These are phyloP conservation scores for Diabrotica undecimpunctata DNA, from an alignment of 1,140 invertebrate genomes.

Conservation along the genomic window DNA sequence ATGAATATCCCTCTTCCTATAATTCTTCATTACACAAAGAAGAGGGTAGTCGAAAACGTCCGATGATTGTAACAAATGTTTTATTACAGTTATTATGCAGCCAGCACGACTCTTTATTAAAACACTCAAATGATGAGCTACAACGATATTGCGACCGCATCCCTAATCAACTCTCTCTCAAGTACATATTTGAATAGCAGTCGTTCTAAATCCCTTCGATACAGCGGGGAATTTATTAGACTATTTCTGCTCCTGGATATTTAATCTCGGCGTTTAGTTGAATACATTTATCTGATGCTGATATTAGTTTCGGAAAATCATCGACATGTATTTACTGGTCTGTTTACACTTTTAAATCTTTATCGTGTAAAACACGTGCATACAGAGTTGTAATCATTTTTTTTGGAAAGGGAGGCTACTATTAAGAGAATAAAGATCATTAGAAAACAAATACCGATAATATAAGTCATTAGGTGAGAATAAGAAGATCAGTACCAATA, in stretches of 20 bases:
- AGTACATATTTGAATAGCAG: conserved; percentile 13
- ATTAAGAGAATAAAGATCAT: too few species aligned
- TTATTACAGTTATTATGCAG: conserved; percentile 21
- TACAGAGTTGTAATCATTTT: too few species aligned
- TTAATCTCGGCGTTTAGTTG: not conserved
- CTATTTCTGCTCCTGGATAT: conserved; percentile 2
- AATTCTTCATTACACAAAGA: too few species aligned
- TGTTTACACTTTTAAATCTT: too few species aligned
- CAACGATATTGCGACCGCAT: conserved; percentile 11
- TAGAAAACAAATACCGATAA: too few species aligned
- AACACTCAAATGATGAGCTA: conserved; percentile 12
- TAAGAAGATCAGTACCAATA: too few species aligned
- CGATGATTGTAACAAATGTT: conserved; percentile 15
- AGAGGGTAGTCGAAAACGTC: too few species aligned
- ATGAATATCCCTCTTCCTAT: too few species aligned
- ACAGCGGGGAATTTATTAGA: not conserved
- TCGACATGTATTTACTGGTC: not conserved
- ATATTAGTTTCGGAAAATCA: not conserved
- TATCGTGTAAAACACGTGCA: too few species aligned
- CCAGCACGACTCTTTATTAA: conserved; percentile 18
- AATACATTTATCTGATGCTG: not conserved
- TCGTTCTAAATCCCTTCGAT: not conserved
- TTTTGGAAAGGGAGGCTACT: too few species aligned
- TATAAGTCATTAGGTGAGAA: too few species aligned
- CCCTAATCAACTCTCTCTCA: conserved; percentile 14